phyloP scores from a whole-genome alignment of 2,888 invertebrate species.

The Kryphioiulus occultus region DNA sequence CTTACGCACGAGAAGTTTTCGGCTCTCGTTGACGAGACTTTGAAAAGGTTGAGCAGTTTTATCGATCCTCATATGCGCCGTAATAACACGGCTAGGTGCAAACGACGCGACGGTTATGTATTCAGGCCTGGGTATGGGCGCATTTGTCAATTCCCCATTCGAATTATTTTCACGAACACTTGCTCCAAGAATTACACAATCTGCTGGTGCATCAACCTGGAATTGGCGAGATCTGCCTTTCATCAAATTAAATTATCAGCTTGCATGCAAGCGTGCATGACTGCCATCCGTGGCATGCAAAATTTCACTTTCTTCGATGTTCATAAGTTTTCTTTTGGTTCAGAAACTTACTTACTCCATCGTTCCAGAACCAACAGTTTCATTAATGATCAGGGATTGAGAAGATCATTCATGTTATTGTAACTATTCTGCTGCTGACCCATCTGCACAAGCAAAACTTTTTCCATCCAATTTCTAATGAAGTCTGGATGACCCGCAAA shows the following conservation, averaged over 20 bases:
- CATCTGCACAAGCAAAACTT: too few relatives aligned
- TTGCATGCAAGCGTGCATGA: neutral
- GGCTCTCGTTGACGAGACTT: neutral
- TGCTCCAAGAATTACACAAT: constrained; percentile 1
- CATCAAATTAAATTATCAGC: neutral
- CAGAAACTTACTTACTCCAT: too few relatives aligned
- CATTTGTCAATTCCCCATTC: constrained; percentile 2
- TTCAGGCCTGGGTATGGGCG: neutral
- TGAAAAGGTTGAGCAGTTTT: constrained; percentile 22
- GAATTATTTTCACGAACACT: constrained; percentile 31
- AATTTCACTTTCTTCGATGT: too few relatives aligned
- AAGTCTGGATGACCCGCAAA: too few relatives aligned
- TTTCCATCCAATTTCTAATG: too few relatives aligned
- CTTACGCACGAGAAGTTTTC: constrained; percentile 26
- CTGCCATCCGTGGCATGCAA: too few relatives aligned
- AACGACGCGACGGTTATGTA: neutral
- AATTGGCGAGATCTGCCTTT: constrained; percentile 24
- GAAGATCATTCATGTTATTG: too few relatives aligned
- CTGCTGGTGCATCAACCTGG: constrained; percentile 7
- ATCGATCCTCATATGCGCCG: neutral
- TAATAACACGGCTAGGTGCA: neutral
- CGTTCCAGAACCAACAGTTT: too few relatives aligned
- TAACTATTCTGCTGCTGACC: too few relatives aligned
- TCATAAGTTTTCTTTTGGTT: too few relatives aligned
- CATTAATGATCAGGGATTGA: too few relatives aligned